Evolutionary conservation across 2,797 vertebrate species (phyloP), one percentile per base, ranked within the genome.

Genomic region (Percopsis omiscomaycus): DNA sequence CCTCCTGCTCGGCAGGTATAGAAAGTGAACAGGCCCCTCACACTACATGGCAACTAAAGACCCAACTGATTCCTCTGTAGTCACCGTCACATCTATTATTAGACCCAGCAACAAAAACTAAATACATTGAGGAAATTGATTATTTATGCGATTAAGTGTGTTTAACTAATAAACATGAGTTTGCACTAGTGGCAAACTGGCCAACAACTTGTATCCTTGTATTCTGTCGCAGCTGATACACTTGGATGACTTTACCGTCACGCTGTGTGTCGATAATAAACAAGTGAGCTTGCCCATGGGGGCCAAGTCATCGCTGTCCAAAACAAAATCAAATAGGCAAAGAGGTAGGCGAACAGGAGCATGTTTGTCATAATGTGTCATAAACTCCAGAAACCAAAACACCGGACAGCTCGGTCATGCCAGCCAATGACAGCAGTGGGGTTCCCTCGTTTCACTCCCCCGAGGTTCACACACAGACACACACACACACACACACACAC

Each of bases 401-500:
- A 75, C 74, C 69, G 86, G 86, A 86, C 82, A 80, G 83, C 78
- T 82, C 56, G 61, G 82, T 73, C 55, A 12, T 60, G 11, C 77
- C 49, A 65, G 79, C 81, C 82, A 70, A 70, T 86, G 86, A 86
- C 84, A 86, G 83, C 84, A 66, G 45, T 65, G 79, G 84, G 81
- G 86, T 76, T 85, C 81, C 85, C 83, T 8, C 46, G 75, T 81
- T 81, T 85, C 87, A 84, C 72, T 82, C 85, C 61, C 61, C 62
- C 78, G 74, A 78, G 71, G 80, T 85, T 81, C 72, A 58, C 50
- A 59, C 68, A 54, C 68, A 70, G 48, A 22, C 22, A 54, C 55
- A 28, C 28, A 59, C 55, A 55, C 68, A 32, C 61, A 16, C 56
- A 59, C 48, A 46, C 56, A 55, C 28, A 42, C 15, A n/a, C 16